Base-by-base conservation (phyloP, 2,888 invertebrate genomes). In the Plagodis pulveraria region DNA sequence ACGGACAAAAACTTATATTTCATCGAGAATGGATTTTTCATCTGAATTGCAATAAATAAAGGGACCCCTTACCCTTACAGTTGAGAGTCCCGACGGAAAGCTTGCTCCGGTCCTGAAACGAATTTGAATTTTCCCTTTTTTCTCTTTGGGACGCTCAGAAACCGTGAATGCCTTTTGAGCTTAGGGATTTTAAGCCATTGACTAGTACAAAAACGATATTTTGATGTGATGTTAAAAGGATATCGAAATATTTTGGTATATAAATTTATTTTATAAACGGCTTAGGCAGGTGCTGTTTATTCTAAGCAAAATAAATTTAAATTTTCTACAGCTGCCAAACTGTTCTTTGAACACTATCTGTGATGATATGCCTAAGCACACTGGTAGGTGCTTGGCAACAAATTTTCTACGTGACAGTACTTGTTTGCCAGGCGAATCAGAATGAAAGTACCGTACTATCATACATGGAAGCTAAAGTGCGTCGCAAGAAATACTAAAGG, bases 1-100 rank as follows among this genome's bases (percentile, higher is more conserved):
- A 34, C 50, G 54, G 54, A 63, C 59, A 65, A 62, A 64, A 67
- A 77, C 77, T 73, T 72, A 73, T 75, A 73, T 73, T 69, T 72
- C 63, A 68, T 69, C 58, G 47, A 72, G 71, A 76, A 81, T 79
- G 73, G 77, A 80, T 83, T 77, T 81, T 77, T 78, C 80, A 83
- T 82, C 74, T 76, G 72, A 67, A 72, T 73, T 67, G 81, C 73
- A 70, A 82, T 81, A 84, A 80, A 80, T 80, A 81, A 80, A 72
- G 73, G 74, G 69, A 69, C 68, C 70, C 69, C 67, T 69, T 70
- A 66, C 63, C 54, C 33, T 34, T 63, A 9, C 10, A n/a, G 10
- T 10, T 12, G 42, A 11, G 63, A 62, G 63, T 76, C 77, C 77
- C 78, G 50, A 42, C 67, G 78, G 78, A 75, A 65, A 71, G 70